These are phyloP conservation scores for Rhabditoides inermis DNA, from an alignment of 2,888 invertebrate genomes.

Conservation along the genomic window DNA sequence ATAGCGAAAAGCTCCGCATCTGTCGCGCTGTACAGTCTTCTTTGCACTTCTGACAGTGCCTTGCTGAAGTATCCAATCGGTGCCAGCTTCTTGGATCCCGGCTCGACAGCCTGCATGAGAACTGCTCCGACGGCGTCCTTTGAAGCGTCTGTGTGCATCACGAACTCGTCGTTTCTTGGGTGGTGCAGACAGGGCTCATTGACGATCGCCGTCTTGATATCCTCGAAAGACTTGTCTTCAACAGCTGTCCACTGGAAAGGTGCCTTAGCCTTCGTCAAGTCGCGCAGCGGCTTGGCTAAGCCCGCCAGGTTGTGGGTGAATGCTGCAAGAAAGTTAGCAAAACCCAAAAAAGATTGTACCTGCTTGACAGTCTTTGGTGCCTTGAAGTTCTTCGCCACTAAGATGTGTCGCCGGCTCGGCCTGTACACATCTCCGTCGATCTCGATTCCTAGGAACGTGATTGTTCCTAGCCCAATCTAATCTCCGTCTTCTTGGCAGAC, in stretches of 20 bases:
- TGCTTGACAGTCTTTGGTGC: slow-evolving; percentile 15
- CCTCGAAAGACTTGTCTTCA: slow-evolving; percentile 5
- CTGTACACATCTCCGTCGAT: slow-evolving; percentile 6
- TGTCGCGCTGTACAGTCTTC: slow-evolving; percentile 23
- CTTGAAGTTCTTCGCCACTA: slow-evolving; percentile 12
- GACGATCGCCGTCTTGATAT: background rate
- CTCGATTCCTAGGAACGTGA: slow-evolving; percentile 18
- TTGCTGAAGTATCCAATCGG: slow-evolving; percentile 35
- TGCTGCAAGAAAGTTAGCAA: slow-evolving; percentile 14
- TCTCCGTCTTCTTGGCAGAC: slow-evolving; percentile 15
- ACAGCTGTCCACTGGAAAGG: slow-evolving; percentile 5
- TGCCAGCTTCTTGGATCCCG: slow-evolving; percentile 6
- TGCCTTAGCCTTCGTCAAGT: slow-evolving; percentile 2
- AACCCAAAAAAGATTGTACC: slow-evolving; percentile 21
- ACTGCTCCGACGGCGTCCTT: slow-evolving; percentile 33
- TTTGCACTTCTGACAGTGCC: slow-evolving; percentile 22
- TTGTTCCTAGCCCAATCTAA: too few species aligned
- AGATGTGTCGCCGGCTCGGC: slow-evolving; percentile 11
- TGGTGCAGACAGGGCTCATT: slow-evolving; percentile 8
- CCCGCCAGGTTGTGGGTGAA: slow-evolving; percentile 7
- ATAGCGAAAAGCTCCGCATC: slow-evolving; percentile 31
- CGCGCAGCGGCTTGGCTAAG: slow-evolving; percentile 6
- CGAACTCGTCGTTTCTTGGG: slow-evolving; percentile 14
- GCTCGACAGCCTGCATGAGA: slow-evolving; percentile 17
- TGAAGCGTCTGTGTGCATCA: slow-evolving; percentile 33